Evolutionary conservation across 2,797 vertebrate genomes (phyloP).

Genomic region (Limosa lapponica): DNA sequence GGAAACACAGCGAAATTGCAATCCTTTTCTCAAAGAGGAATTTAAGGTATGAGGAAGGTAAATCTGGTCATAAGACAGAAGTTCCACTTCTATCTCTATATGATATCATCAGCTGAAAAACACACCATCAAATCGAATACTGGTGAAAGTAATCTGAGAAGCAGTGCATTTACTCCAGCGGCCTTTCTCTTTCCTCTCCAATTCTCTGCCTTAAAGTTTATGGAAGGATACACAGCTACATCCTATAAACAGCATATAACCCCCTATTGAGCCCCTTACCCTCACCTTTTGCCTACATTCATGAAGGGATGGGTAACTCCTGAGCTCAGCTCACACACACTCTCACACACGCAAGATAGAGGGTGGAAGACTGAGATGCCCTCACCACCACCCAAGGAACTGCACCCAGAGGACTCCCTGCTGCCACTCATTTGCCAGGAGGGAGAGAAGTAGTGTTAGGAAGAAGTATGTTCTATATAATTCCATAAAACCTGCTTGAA

Average conservation of each 20-base stretch:
- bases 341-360: not conserved
- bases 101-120: not conserved
- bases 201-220: not conserved
- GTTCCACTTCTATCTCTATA: not conserved
- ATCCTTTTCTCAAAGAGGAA: not conserved
- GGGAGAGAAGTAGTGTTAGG: not conserved
- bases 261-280: not conserved
- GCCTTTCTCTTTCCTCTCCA: not conserved
- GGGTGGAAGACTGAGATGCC: not conserved
- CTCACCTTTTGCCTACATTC: not conserved
- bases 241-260: not conserved
- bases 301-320: not conserved
- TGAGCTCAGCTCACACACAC: not conserved
- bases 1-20: not conserved
- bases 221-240: not conserved
- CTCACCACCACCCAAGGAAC: not conserved
- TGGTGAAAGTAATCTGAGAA: not conserved
- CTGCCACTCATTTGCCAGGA: not conserved
- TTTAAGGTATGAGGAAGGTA: not conserved
- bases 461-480: not conserved
- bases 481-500: not conserved
- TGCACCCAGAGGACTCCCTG: accelerated
- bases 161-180: not conserved
- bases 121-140: not conserved
- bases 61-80: not conserved